Evolutionary conservation across 2,888 invertebrate genomes (phyloP), one percentile per base, ranked within the genome.

Genomic region (Drosophila differens): DNA sequence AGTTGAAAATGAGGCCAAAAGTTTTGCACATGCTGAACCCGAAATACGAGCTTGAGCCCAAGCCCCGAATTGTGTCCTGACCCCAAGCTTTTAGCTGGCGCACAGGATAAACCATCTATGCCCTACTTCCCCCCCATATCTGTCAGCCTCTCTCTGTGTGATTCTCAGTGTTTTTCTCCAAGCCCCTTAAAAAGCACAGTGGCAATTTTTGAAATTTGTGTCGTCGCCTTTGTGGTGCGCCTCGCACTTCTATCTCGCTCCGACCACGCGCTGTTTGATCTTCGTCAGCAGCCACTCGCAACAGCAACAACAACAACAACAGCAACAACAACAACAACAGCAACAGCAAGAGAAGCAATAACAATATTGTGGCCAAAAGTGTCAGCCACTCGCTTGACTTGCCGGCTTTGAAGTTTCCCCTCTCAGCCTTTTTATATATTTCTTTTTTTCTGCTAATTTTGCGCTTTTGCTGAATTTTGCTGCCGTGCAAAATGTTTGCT

Each of bases 201-300:
- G 57, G 68, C 67, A 70, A 60, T 81, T 76, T 66, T 76, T 64
- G 74, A 69, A 74, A 83, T 81, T 75, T 83, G 62, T 76, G 85
- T 82, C 85, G 83, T 82, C 79, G 83, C 81, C 81, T 83, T 81
- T 85, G 83, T 76, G 88, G 88, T 83, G 81, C 62, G 71, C 72
- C 79, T 81, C 83, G 83, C 81, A 85, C 85, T 88, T 83, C 85
- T 85, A 85, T 85, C 88, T 85, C 71, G 74, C 63, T 74, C 74
- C 63, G 71, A 62, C 68, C 85, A 85, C 61, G 76, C 77, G 82
- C 67, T 85, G 85, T 85, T 88, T 85, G 88, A 88, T 85, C 88
- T 85, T 85, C 76, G 88, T 88, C 83, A 82, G 85, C 88, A 85
- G 59, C 61, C 70, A 71, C 39, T 55, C 19, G 71, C 68, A 74